Conservation (phyloP, 2,113 vertebrate species). For the Nyctibius bracteatus region DNA sequence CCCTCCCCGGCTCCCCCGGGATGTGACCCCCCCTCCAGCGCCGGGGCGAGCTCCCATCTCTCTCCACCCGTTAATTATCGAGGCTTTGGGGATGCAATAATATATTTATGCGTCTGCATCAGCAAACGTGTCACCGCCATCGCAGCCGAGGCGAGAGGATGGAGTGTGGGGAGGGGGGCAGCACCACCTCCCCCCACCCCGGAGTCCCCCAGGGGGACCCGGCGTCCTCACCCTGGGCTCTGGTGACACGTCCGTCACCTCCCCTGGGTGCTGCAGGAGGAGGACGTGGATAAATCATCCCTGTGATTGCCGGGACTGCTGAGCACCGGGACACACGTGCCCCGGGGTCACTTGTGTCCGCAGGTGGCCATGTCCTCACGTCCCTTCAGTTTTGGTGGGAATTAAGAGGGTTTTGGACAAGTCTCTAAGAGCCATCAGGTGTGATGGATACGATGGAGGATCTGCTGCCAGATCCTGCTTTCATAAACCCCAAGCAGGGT, state of each 20-base stretch:
- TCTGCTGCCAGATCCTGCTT: background rate
- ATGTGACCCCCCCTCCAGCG: rapidly evolving
- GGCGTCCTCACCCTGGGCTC: too few species aligned
- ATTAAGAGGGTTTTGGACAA: background rate
- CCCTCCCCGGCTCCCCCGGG: background rate
- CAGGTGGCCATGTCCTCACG: background rate
- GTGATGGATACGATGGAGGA: background rate
- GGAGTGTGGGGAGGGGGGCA: background rate
- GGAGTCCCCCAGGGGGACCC: too few species aligned
- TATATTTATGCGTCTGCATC: background rate
- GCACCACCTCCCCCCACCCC: background rate
- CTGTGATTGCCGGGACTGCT: background rate
- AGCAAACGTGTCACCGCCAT: background rate
- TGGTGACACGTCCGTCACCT: background rate
- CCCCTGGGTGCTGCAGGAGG: background rate
- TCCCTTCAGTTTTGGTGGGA: background rate
- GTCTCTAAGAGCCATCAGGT: background rate
- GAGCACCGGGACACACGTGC: rapidly evolving
- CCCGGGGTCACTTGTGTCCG: background rate
- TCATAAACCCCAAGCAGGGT: background rate
- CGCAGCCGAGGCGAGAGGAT: background rate
- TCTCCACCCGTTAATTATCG: background rate
- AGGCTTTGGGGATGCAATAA: background rate
- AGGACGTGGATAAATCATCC: background rate
- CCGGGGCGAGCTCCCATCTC: background rate